These are phyloP conservation scores for Plagiodera versicolora DNA, from an alignment of 2,888 invertebrate species.

Conservation along the genomic window DNA sequence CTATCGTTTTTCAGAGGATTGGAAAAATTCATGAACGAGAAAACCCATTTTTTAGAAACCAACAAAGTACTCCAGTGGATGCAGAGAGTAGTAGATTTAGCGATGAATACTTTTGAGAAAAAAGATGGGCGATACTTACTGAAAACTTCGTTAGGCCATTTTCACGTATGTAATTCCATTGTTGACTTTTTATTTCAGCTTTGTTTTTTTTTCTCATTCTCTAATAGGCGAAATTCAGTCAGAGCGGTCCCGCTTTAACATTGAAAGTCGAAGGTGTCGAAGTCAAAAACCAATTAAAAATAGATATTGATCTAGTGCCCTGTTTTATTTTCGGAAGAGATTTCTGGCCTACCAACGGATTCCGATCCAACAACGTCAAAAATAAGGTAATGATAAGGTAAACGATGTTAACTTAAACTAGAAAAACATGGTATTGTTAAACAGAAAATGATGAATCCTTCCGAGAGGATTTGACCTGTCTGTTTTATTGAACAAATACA, in stretches of 20 bases:
- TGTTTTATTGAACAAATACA: no score
- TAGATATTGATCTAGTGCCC: conserved; percentile 59
- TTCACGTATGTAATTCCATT: conserved; percentile 23
- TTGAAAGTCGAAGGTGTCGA: conserved; percentile 45
- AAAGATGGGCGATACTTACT: conserved; percentile 19
- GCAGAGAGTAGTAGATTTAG: conserved; percentile 55
- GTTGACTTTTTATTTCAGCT: not conserved
- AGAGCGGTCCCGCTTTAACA: conserved; percentile 61
- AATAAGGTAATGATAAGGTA: conserved; percentile 28
- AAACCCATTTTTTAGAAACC: conserved; percentile 58
- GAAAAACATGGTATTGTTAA: no score
- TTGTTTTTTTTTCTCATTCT: not conserved
- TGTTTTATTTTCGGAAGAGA: conserved; percentile 57
- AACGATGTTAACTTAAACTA: no score
- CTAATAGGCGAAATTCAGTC: conserved; percentile 48
- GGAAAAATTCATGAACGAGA: conserved; percentile 45
- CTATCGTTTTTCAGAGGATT: conserved; percentile 36
- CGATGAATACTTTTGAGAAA: conserved; percentile 51
- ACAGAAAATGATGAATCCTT: no score
- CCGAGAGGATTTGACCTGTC: no score
- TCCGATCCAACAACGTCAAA: conserved; percentile 37
- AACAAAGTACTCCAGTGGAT: conserved; percentile 59
- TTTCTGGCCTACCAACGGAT: conserved; percentile 54
- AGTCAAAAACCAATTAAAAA: not conserved
- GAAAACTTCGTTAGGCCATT: conserved; percentile 45